Conservation (phyloP, 2,888 invertebrate genomes). For the Drosophila neutralis region DNA sequence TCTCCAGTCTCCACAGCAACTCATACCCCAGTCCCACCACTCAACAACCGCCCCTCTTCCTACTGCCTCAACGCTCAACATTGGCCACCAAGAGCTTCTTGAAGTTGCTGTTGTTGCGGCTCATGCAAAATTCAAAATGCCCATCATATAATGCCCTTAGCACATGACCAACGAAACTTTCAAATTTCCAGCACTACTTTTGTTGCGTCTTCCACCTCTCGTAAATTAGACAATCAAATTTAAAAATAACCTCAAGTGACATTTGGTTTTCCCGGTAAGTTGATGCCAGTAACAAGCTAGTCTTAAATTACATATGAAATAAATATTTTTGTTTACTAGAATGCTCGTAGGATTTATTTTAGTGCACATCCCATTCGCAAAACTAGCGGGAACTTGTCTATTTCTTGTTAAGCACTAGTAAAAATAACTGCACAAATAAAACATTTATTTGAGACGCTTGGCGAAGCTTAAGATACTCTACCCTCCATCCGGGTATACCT, state of each 20-base stretch:
- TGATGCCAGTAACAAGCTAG: conserved; percentile 28
- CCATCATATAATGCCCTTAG: conserved; percentile 57
- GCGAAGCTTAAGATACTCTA: conserved; percentile 1
- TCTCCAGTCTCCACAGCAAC: conserved; percentile 22
- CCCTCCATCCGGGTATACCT: neutral
- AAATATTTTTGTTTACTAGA: conserved; percentile 24
- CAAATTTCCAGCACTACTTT: conserved; percentile 7
- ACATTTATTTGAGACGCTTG: neutral
- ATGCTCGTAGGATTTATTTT: conserved; percentile 13
- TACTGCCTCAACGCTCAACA: neutral
- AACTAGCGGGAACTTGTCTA: neutral
- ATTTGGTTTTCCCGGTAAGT: neutral
- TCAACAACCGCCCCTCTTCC: neutral
- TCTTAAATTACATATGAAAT: conserved; percentile 30
- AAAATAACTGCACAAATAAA: conserved; percentile 1
- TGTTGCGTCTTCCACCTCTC: neutral
- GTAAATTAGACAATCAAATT: conserved; percentile 18
- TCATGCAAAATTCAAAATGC: conserved; percentile 59
- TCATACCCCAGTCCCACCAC: neutral
- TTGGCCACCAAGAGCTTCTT: conserved; percentile 14
- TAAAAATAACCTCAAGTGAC: conserved; percentile 10
- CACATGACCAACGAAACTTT: conserved; percentile 35
- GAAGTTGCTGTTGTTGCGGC: conserved; percentile 25
- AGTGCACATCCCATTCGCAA: neutral
- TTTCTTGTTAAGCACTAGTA: conserved; percentile 6